A percentile compares a stretch with the other conserved stretches of the same genome.
Evolutionary conservation across 2,797 vertebrate genomes (phyloP).

Genomic region (Diplodus sargus): DNA sequence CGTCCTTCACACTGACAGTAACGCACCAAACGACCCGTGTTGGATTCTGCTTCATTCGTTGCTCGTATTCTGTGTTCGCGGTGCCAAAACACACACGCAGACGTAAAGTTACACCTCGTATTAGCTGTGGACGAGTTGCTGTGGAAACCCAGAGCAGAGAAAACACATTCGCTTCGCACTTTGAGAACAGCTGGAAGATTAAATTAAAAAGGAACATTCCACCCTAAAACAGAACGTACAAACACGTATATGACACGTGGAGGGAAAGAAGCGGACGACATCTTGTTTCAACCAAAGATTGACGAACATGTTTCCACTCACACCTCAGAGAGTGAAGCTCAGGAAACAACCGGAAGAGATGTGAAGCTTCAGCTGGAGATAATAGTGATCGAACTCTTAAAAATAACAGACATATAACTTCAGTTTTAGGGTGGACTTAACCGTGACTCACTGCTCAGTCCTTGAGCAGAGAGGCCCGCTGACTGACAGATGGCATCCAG

Average conservation of each 20-base stretch:
- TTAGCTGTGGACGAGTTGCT: constrained; percentile 56
- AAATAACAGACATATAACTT: constrained; percentile 10
- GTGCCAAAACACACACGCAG: constrained; percentile 69
- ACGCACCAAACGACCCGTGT: constrained; percentile 39
- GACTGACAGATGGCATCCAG: constrained; percentile 75
- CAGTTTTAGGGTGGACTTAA: constrained; percentile 58
- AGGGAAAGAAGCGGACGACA: no score
- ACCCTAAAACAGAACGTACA: constrained; percentile 36
- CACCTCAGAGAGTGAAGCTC: background rate
- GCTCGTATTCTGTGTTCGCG: constrained; percentile 45
- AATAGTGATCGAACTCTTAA: background rate
- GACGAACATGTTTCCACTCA: background rate
- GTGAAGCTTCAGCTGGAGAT: constrained; percentile 15
- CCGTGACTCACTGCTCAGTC: constrained; percentile 48
- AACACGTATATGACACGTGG: no score
- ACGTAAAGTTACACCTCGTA: constrained; percentile 63
- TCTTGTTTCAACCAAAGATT: background rate
- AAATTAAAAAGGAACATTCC: constrained; percentile 51
- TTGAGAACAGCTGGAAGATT: constrained; percentile 52
- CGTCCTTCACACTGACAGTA: constrained; percentile 22
- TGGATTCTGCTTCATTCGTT: constrained; percentile 55
- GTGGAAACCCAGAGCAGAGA: constrained; percentile 55
- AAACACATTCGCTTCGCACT: constrained; percentile 56
- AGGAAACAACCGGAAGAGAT: background rate
- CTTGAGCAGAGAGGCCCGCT: constrained; percentile 43